A percentile compares a stretch with the other conserved stretches of the same genome.
phyloP scores from a whole-genome alignment of 2,888 invertebrate species.

The Drosophila yooni region DNA sequence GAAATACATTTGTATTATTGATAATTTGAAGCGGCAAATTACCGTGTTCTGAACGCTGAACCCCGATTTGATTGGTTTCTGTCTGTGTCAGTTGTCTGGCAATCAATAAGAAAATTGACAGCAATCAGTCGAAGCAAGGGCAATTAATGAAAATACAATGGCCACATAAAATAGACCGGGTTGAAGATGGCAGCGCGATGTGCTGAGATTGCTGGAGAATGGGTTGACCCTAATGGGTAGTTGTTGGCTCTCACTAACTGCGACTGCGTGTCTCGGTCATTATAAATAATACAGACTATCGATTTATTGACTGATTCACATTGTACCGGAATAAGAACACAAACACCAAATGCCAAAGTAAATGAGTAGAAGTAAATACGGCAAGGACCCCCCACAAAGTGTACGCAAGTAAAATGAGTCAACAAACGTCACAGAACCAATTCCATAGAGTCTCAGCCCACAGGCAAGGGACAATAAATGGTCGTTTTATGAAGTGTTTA shows the following conservation, averaged over 20 bases:
- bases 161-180: constrained; percentile 14
- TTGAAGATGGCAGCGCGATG: constrained; percentile 29
- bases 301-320: constrained; percentile 73
- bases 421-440: constrained; percentile 58
- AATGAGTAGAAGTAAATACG: constrained; percentile 32
- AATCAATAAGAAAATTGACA: constrained; percentile 65
- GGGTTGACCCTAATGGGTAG: constrained; percentile 21
- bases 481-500: constrained; percentile 78
- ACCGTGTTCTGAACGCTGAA: neutral
- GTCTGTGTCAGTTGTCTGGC: constrained; percentile 14
- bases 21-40: constrained; percentile 12
- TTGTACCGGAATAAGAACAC: constrained; percentile 47
- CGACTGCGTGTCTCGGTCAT: constrained; percentile 51
- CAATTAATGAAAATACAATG: constrained; percentile 63
- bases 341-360: constrained; percentile 48
- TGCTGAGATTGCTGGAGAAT: constrained; percentile 43
- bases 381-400: constrained; percentile 39
- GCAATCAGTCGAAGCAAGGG: constrained; percentile 61
- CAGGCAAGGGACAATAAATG: constrained; percentile 60
- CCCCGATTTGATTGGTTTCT: constrained; percentile 16
- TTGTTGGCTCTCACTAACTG: constrained; percentile 33
- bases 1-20: constrained; percentile 6
- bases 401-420: constrained; percentile 68
- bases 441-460: constrained; percentile 9
- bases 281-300: constrained; percentile 75